phyloP scores from a whole-genome alignment of 2,888 invertebrate genomes.

The Hypercompe scribonia region DNA sequence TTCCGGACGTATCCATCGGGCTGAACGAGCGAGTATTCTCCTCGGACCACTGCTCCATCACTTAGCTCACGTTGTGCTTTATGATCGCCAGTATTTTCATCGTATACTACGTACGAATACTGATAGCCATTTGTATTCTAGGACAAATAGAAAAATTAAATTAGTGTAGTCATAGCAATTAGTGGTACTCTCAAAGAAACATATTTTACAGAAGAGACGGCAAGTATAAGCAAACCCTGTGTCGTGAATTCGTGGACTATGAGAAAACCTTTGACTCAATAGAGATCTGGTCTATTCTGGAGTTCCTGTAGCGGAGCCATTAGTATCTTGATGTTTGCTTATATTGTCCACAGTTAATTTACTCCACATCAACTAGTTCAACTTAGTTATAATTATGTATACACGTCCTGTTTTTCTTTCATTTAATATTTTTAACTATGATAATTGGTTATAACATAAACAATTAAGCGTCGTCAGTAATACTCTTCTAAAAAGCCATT shows the following conservation, averaged over 20 bases:
- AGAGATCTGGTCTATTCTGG: too few relatives aligned
- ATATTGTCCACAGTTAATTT: neutral
- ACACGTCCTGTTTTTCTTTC: neutral
- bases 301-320: too few relatives aligned
- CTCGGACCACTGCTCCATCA: constrained; percentile 83
- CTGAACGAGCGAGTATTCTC: constrained; percentile 84
- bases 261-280: too few relatives aligned
- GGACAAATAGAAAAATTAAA: constrained; percentile 22
- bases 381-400: neutral
- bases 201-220: too few relatives aligned
- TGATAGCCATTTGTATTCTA: constrained; percentile 70
- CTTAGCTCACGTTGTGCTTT: constrained; percentile 84
- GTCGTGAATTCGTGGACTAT: too few relatives aligned
- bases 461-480: neutral
- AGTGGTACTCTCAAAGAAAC: too few relatives aligned
- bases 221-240: too few relatives aligned
- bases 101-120: constrained; percentile 85
- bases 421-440: neutral
- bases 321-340: neutral
- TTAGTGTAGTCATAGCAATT: too few relatives aligned
- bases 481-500: neutral
- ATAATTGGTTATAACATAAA: neutral
- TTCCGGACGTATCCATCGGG: constrained; percentile 84
- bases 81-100: constrained; percentile 85
- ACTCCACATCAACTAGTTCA: neutral